Evolutionary conservation across 1,140 invertebrate genomes (phyloP), one percentile per base, ranked within the genome.

Genomic region (Drosophila micromelanica): DNA sequence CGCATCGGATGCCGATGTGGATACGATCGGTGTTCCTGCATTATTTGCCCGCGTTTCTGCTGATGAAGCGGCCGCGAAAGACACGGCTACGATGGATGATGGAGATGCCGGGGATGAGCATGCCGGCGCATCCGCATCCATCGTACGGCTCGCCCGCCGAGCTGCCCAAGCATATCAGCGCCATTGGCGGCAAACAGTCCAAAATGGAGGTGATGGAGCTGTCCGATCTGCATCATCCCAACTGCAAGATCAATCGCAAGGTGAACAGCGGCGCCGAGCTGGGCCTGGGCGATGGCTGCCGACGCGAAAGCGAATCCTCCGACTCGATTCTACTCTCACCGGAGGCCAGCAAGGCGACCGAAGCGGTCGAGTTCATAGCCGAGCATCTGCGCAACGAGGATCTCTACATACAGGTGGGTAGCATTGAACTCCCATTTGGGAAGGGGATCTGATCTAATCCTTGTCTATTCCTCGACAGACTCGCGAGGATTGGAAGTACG

Each of bases 401-500:
- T 94, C 95, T 98, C 85, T 98, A 99, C 86, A 98, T 99, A 92
- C 98, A 99, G 95, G 98, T 98, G 13, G 37, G 77, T 6, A 40
- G 1, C 1, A 3, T 23, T 3, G 2, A 1, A 23, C 3, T 38
- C 1, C 15, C 1, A 5, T 20, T n/a, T 12, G 1, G 3, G 30
- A 42, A 0, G 2, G 17, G 17, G 17, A 17, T 17, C 17, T 17
- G 2, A 37, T 15, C n/a, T 32, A 8, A 40, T 13, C 17, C 30
- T 51, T 59, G 0, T 65, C 60, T 51, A 30, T 93, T 94, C 5
- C 5, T 51, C 9, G 9, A 27, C 92, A 99, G 98, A 98, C 98
- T 62, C 95, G 98, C 64, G 98, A 99, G 93, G 99, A 99, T 93
- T 99, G 99, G 99, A 99, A 99, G 91, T 99, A 99, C 92, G 98